A percentile compares a stretch with the other conserved stretches of the same genome.
phyloP scores from a whole-genome alignment of 2,113 vertebrate genomes.

The Sinocyclocheilus rhinocerous region DNA sequence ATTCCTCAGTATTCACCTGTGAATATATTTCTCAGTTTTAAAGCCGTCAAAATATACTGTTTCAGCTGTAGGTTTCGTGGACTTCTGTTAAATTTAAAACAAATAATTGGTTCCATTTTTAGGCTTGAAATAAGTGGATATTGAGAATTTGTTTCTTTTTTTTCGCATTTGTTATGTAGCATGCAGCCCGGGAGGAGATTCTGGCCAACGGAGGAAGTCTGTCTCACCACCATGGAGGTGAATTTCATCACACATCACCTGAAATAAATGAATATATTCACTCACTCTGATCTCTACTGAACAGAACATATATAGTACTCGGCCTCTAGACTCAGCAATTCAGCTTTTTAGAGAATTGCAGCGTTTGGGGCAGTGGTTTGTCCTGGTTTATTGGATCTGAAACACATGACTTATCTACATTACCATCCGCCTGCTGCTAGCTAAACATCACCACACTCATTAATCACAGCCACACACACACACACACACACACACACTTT shows the following conservation, averaged over 20 bases:
- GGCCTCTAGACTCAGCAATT: not conserved
- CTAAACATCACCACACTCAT: constrained; percentile 81
- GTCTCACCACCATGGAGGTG: constrained; percentile 99
- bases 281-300: not conserved
- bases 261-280: not conserved
- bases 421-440: constrained; percentile 78
- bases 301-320: not conserved
- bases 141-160: not conserved
- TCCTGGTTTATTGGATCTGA: constrained; percentile 44
- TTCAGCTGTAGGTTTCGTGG: not conserved
- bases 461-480: constrained; percentile 71
- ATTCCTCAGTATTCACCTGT: too few species aligned
- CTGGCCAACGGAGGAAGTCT: constrained; percentile 97
- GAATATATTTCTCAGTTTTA: too few species aligned
- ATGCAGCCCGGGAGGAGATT: constrained; percentile 95
- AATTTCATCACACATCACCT: constrained; percentile 50
- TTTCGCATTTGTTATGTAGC: constrained; percentile 71
- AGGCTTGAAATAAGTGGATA: not conserved
- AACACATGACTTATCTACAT: constrained; percentile 79
- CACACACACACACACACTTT: not conserved
- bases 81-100: not conserved
- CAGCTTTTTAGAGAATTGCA: not conserved
- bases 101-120: not conserved
- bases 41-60: too few species aligned
- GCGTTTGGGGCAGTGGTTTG: not conserved